Evolutionary conservation across 2,888 invertebrate species (phyloP), one percentile per base, ranked within the genome.

Genomic region (Melinaea marsaeus): DNA sequence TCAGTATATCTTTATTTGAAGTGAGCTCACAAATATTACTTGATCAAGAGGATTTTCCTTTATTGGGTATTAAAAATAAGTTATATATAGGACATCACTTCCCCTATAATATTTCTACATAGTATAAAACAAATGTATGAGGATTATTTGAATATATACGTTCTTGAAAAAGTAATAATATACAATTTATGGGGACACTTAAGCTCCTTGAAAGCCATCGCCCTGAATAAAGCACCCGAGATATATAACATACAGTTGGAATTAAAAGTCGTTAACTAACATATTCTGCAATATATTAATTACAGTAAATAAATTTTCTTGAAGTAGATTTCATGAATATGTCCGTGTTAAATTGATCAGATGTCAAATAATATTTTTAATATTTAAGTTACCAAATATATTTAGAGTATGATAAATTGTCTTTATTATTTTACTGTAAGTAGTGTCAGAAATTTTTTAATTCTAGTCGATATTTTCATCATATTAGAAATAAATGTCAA

Each of bases 161-260:
- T 22, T 22, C 22, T 22, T 22, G 22, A 22, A 22, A 22, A 22
- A 22, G 22, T 22, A 22, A 22, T 22, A 22, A 22, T 22, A 22
- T 22, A 22, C 22, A 22, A 22, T 22, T 22, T 22, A 22, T 22
- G 22, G 22, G 22, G 0, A 22, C 22, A 73, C 79, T 80, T 78
- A 78, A 78, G 78, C 74, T 76, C 77, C 75, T 73, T 76, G 74
- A 76, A 78, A 79, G 76, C 77, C 78, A 77, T 79, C 73, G 75
- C 70, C 72, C 67, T 72, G 78, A 75, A 77, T 79, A 79, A 46
- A 80, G 72, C 75, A 71, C 73, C 57, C 42, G 72, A 75, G 73
- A 72, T 70, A 76, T 58, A 56, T 66, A 62, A 68, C 79, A 82
- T 83, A 84, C 81, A 64, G 46, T 32, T 57, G 55, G 64, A 51